phyloP scores from a whole-genome alignment of 1,140 invertebrate genomes.

The Drosophila nasuta region DNA sequence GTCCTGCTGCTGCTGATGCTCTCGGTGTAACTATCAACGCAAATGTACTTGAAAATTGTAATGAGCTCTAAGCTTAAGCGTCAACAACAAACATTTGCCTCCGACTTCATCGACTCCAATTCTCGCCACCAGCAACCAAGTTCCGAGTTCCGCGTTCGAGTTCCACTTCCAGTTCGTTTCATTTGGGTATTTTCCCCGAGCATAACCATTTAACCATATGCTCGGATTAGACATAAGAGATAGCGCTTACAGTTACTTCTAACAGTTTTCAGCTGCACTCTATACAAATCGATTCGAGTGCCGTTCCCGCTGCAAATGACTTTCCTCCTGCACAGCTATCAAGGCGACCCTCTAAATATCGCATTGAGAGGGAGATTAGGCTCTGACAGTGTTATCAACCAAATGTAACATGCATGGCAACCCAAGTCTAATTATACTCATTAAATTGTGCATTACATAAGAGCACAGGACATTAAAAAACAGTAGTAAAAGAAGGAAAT shows the following conservation, averaged over 20 bases:
- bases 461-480: not conserved
- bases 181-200: constrained; percentile 36
- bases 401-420: constrained; percentile 10
- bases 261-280: constrained; percentile 53
- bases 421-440: constrained; percentile 9
- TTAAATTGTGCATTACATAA: not conserved
- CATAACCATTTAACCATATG: constrained; percentile 72
- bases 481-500: too few relatives aligned
- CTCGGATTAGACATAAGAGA: constrained; percentile 64
- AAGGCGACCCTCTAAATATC: not conserved
- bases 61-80: constrained; percentile 81
- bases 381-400: not conserved
- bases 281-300: constrained; percentile 42
- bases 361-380: not conserved
- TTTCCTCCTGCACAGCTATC: constrained; percentile 15
- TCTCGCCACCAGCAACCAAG: not conserved
- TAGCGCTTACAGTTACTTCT: constrained; percentile 59
- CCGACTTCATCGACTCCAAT: not conserved
- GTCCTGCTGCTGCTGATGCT: constrained; percentile 10
- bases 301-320: constrained; percentile 29
- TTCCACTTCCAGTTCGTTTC: constrained; percentile 44
- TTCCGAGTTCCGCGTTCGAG: constrained; percentile 16
- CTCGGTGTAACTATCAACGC: constrained; percentile 79
- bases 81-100: constrained; percentile 76
- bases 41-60: constrained; percentile 84